Base-by-base conservation (phyloP, 2,113 vertebrate species). In the Ranitomeya imitator region DNA sequence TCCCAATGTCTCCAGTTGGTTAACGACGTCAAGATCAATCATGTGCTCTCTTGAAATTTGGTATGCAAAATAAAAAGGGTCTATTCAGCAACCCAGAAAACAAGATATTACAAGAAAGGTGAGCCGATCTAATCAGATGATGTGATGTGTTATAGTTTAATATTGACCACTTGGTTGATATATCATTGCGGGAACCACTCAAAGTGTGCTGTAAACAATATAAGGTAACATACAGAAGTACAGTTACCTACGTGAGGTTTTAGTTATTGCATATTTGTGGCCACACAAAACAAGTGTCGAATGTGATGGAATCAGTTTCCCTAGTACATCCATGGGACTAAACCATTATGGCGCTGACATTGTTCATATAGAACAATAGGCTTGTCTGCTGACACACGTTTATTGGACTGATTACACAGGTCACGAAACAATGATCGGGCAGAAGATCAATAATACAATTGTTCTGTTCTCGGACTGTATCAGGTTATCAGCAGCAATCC, bases 31-130 rank as follows among this genome's bases (percentile, higher is more conserved):
- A 91, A 57, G 86, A 93, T 91, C 79, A 92, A 93, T 91, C 89
- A 90, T 89, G 92, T 92, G 82, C 91, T 92, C 63, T 21, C 86
- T 86, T 91, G 90, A 91, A 86, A 91, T 92, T 93, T 92, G 92
- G 85, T 92, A 93, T 81, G 89, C 86, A 92, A 92, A 93, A 88
- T 88, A 92, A 92, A 92, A 94, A 93, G 83, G 90, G 4, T 7
- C 91, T 92, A 93, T 89, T 92, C 90, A 89, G 86, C 57, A 19
- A 59, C 6, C 21, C 60, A 18, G 12, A 79, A 86, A 65, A 79
- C 31, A 54, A 79, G 57, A 55, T 31, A 57, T 54, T 80, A 67
- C 71, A 80, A 13, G 86, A 67, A 78, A 80, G 63, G 51, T 86
- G 71, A 37, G 60, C 73, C 7, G 73, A 60, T 78, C 59, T 52